Conservation (phyloP, 2,113 vertebrate genomes). For the Peucedramus taeniatus region DNA sequence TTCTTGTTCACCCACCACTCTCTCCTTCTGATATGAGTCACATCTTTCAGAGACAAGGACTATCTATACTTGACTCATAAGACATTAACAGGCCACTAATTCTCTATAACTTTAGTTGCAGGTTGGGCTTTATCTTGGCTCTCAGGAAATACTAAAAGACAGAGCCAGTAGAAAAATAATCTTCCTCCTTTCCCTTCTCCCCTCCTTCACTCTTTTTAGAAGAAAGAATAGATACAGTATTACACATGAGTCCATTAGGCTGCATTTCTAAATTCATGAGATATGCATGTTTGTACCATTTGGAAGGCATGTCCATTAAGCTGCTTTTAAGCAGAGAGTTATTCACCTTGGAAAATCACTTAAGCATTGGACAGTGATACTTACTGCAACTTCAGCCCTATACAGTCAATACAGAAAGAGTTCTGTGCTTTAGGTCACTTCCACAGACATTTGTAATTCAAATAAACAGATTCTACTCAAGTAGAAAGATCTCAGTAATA, state of each 20-base stretch:
- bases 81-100: background rate
- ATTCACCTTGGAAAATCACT: background rate
- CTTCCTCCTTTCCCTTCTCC: background rate
- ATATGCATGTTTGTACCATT: background rate
- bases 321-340: background rate
- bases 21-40: slow-evolving; percentile 33
- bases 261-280: background rate
- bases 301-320: background rate
- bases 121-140: background rate
- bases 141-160: background rate
- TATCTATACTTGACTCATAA: background rate
- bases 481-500: background rate
- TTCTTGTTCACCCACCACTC: slow-evolving; percentile 20
- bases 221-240: background rate
- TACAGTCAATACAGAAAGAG: background rate
- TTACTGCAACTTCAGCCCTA: background rate
- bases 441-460: background rate
- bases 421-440: background rate
- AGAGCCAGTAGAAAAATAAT: background rate
- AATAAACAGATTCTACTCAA: background rate
- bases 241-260: background rate
- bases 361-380: background rate
- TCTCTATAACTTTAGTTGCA: background rate
- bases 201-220: background rate
- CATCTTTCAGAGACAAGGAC: background rate